Percentiles rank a stretch among this genome's conserved stretches.
Conservation (phyloP, 2,888 invertebrate genomes). For the Cremastinae sp. region DNA sequence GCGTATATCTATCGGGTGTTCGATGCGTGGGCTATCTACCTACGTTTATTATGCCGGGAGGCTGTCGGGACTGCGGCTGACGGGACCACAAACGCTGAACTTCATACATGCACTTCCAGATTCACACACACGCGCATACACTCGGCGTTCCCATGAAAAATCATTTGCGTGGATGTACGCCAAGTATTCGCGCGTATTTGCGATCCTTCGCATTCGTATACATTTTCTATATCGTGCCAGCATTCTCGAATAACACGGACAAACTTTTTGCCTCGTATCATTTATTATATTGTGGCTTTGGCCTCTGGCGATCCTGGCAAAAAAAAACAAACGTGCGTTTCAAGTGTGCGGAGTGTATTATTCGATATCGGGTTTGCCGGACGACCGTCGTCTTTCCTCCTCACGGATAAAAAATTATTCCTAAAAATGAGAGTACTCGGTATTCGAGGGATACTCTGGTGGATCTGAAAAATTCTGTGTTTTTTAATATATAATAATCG, state of each 20-base stretch:
- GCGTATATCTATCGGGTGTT: slow-evolving; percentile 46
- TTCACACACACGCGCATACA: background rate
- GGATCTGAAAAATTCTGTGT: no score
- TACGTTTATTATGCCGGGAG: slow-evolving; percentile 38
- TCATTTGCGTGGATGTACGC: background rate
- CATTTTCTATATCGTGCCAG: slow-evolving; percentile 17
- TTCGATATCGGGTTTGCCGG: no score
- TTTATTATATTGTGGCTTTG: slow-evolving; percentile 2
- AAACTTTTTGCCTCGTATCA: slow-evolving; percentile 32
- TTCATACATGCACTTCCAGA: slow-evolving; percentile 10
- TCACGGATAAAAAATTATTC: no score
- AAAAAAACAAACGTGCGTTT: slow-evolving; percentile 7
- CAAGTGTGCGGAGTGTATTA: no score
- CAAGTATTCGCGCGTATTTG: slow-evolving; percentile 4
- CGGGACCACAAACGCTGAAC: slow-evolving; percentile 54
- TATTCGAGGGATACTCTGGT: no score
- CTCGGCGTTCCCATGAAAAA: slow-evolving; percentile 2
- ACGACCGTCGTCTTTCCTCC: no score
- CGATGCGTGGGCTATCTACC: slow-evolving; percentile 42
- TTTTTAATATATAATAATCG: no score
- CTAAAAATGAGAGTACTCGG: no score
- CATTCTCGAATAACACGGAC: slow-evolving; percentile 42
- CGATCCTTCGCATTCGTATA: slow-evolving; percentile 27
- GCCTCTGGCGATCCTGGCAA: slow-evolving; percentile 7
- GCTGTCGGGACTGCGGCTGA: slow-evolving; percentile 45